phyloP scores from a whole-genome alignment of 2,888 invertebrate species.

The Eurytoma californica region DNA sequence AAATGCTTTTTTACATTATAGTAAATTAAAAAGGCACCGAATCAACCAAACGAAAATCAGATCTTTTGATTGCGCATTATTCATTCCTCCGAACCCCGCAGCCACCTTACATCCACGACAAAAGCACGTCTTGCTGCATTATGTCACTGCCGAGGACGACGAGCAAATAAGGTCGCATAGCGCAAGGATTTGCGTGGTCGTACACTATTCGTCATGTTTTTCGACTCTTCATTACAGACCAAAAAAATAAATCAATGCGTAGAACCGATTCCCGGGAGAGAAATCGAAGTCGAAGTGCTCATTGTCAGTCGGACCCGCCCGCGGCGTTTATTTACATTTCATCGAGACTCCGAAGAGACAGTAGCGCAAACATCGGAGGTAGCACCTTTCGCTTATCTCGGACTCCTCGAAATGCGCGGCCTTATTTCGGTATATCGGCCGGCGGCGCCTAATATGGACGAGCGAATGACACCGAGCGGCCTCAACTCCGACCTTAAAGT shows the following conservation, averaged over 20 bases:
- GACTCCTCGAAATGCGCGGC: conserved; percentile 27
- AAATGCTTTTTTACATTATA: conserved; percentile 54
- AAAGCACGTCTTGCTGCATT: conserved; percentile 12
- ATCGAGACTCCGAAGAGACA: no score
- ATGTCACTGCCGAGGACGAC: conserved; percentile 33
- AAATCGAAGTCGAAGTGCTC: no score
- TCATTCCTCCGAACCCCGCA: no score
- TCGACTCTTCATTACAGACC: background rate
- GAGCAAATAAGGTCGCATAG: background rate
- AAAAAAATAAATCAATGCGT: no score
- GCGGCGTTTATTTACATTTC: no score
- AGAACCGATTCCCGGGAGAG: no score
- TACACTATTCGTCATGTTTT: conserved; percentile 23
- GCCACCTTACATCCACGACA: background rate
- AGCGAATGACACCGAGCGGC: conserved; percentile 47
- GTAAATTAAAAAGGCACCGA: conserved; percentile 50
- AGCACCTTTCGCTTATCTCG: conserved; percentile 1
- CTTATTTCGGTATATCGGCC: conserved; percentile 38
- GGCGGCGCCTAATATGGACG: conserved; percentile 42
- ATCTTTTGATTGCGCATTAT: no score
- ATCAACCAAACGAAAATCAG: conserved; percentile 19
- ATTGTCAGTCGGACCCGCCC: no score
- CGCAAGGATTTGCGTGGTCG: conserved; percentile 48
- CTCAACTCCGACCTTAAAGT: conserved; percentile 53
- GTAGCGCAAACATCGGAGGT: background rate